Evolutionary conservation across 2,113 vertebrate genomes (phyloP), one percentile per base, ranked within the genome.

Genomic region (Hassar affinis): DNA sequence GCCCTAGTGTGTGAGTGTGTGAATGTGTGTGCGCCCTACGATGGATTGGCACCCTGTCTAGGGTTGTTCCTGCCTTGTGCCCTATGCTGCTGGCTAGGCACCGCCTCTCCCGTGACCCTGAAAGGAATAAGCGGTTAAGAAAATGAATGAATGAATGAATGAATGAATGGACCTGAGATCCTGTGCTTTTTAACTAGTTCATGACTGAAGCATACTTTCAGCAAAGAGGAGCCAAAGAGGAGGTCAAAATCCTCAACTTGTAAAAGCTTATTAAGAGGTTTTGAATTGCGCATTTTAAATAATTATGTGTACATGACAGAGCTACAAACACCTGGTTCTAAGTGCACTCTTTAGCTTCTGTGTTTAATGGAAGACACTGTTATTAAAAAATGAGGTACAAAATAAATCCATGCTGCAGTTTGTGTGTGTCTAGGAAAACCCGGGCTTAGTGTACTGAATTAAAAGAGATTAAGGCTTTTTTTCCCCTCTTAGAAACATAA

Each of bases 371-470:
- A 74, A 78, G 15, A 76, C 59, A 81, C 30, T n/a, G 47, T n/a
- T 22, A 68, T 62, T 54, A 22, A 42, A 76, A 68, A 57, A 14
- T 72, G 33, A 72, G 51, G 22, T 54, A 18, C 61, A 47, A 79
- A 79, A 47, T 30, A 79, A 61, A 68, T 75, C 59, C 66, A 66
- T 69, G 78, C 20, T 52, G 47, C 47, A 47, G 61, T 4, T 15
- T 27, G 57, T 62, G 45, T 80, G 27, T n/a, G 54, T 27, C 76
- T 33, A 22, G 11, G 45, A 68, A 74, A 80, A 80, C 77, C 62
- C 76, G 64, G 47, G 52, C 56, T 81, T 74, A 79, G 47, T 79
- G 81, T 79, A 56, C 75, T 64, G 80, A 86, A 83, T 80, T 83
- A 75, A 83, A 83, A 79, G 68, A 80, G 71, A 12, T 47, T 14